Base-by-base conservation (phyloP, 1,140 invertebrate species). In the Drosophila eugracilis region DNA sequence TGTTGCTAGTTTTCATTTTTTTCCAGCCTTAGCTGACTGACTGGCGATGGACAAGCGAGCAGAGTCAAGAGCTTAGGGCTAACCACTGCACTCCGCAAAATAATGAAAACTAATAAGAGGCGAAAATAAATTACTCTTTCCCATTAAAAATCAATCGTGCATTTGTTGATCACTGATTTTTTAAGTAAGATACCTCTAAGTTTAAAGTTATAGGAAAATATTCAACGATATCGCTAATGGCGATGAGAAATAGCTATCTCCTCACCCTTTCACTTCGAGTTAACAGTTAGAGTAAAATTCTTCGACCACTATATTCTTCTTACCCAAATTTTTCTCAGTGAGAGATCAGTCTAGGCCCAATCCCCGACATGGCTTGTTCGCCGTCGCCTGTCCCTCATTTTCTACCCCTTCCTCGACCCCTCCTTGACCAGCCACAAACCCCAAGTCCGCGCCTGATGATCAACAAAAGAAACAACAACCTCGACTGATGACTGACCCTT, bases 401-500 rank as follows among this genome's bases (percentile, higher is more conserved):
- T 41, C 39, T 14, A 30, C n/a, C 50, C 54, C 14, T 52, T 52
- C 22, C 17, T 10, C 21, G 22, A 10, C 12, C 37, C 55, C 36
- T 63, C 30, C 53, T 15, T 12, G 10, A 6, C 9, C 26, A 34
- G n/a, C 5, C 19, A 42, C 12, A 44, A 28, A 1, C 36, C 12
- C 28, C 21, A 44, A 24, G 66, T 58, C 32, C 24, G 34, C 24
- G 58, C 65, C 69, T 69, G 65, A 54, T 71, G 73, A 85, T 60
- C 79, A 78, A 72, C 69, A 60, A 78, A 59, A 67, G 54, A 49
- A 83, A 37, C 74, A 65, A 78, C 69, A 69, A 55, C 54, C 60
- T 48, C 54, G 24, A 63, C 69, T 78, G 74, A 63, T 62, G 65
- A 84, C 75, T 77, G 83, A 86, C 80, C 80, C 80, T 85, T 80